phyloP scores from a whole-genome alignment of 2,888 invertebrate species.

The Clunio marinus region DNA sequence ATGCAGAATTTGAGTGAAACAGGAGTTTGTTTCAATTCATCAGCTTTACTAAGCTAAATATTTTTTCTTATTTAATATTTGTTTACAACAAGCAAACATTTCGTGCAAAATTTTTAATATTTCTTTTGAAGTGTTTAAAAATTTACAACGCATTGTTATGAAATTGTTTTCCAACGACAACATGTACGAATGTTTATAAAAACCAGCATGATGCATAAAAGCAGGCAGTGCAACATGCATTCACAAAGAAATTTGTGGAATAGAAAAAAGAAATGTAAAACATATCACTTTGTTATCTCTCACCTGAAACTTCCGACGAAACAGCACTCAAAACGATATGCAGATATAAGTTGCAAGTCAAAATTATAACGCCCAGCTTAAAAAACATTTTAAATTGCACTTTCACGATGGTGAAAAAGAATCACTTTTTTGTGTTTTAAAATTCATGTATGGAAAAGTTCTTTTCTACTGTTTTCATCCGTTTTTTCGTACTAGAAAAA shows the following conservation, averaged over 20 bases:
- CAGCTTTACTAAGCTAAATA: too few species aligned
- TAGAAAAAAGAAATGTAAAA: too few species aligned
- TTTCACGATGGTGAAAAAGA: slow-evolving; percentile 22
- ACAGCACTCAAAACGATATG: slow-evolving; percentile 31
- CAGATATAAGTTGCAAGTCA: slow-evolving; percentile 29
- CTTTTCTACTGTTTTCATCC: background rate
- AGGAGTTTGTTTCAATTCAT: slow-evolving; percentile 18
- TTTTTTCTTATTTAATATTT: too few species aligned
- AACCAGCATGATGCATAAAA: too few species aligned
- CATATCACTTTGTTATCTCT: too few species aligned
- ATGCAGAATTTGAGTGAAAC: too few species aligned
- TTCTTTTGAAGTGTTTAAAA: background rate
- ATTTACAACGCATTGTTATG: too few species aligned
- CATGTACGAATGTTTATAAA: too few species aligned
- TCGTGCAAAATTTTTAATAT: background rate
- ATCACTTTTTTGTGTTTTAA: slow-evolving; percentile 27
- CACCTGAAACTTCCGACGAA: slow-evolving; percentile 37
- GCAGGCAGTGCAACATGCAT: too few species aligned
- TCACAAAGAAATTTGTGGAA: too few species aligned
- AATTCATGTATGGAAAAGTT: slow-evolving; percentile 29
- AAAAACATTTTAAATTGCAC: slow-evolving; percentile 38
- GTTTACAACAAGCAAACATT: too few species aligned
- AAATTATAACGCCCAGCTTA: slow-evolving; percentile 29
- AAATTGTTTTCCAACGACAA: too few species aligned
- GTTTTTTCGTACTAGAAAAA: slow-evolving; percentile 1